Evolutionary conservation across 2,797 vertebrate species (phyloP), one percentile per base, ranked within the genome.

Genomic region (Notolepis coatsorum): DNA sequence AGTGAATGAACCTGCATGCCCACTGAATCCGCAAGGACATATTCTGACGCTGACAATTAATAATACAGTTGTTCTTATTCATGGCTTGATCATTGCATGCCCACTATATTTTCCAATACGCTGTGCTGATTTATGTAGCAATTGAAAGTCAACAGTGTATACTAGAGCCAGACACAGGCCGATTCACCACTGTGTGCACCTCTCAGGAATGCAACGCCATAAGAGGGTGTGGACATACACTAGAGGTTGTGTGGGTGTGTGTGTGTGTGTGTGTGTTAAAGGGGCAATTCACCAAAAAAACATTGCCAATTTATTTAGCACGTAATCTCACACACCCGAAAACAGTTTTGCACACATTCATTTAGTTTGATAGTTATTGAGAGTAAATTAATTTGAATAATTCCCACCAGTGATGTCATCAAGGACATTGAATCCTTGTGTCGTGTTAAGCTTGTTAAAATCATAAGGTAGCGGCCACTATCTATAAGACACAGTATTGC

Each of bases 131-230:
- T 72, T 64, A 65, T 56, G 28, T 18, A 7, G 2, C 54, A 30
- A 52, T 47, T 31, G n/a, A 31, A 6, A 49, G 24, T 21, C 8
- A 3, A 13, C 31, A 7, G 33, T 48, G 24, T 53, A 69, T 68
- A 63, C 13, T 50, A 4, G 2, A 35, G 7, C 9, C n/a, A 3
- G 49, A 20, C 56, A 38, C 27, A 9, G 31, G 28, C 48, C 63
- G 75, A 75, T 79, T 62, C n/a, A n/a, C n/a, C n/a, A n/a, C 61
- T 77, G 65, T 65, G 69, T 74, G 23, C 1, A 21, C 7, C 8
- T 46, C 25, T 21, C 24, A 45, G 30, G 47, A 55, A 46, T 18
- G 12, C 6, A 47, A 38, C 3, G n/a, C n/a, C n/a, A 23, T 5
- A 50, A 68, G 52, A 5, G n/a, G n/a, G n/a, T 27, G 4, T 52